A percentile compares a stretch with the other conserved stretches of the same genome.
Evolutionary conservation across 1,140 invertebrate genomes (phyloP).

Genomic region (Choristoneura fumiferana): DNA sequence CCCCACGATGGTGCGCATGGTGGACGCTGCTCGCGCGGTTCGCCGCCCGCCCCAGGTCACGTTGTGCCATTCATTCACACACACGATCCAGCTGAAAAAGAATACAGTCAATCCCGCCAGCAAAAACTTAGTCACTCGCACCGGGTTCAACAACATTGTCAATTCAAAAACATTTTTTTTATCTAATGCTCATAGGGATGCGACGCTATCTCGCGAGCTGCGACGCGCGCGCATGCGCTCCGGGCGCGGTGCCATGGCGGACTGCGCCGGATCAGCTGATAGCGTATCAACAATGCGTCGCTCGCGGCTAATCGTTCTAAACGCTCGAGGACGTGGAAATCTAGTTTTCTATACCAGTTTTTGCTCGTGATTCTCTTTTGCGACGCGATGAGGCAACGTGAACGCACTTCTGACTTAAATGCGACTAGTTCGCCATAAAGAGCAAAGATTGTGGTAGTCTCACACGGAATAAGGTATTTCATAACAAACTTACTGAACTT

Average conservation of each 20-base stretch:
- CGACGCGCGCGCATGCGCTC: slow-evolving; percentile 62
- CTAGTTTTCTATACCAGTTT: slow-evolving; percentile 66
- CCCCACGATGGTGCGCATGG: slow-evolving; percentile 68
- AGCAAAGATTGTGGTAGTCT: slow-evolving; percentile 44
- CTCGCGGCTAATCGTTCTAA: slow-evolving; percentile 67
- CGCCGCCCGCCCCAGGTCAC: slow-evolving; percentile 41
- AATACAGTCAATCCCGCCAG: slow-evolving; percentile 58
- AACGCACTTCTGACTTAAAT: slow-evolving; percentile 37
- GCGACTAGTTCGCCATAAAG: slow-evolving; percentile 50
- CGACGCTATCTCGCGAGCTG: slow-evolving; percentile 17
- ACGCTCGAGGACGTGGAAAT: slow-evolving; percentile 55
- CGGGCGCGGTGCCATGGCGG: slow-evolving; percentile 58
- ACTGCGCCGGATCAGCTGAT: slow-evolving; percentile 70
- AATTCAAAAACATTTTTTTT: not conserved
- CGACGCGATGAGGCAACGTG: slow-evolving; percentile 28
- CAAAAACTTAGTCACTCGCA: slow-evolving; percentile 58
- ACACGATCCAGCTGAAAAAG: slow-evolving; percentile 64
- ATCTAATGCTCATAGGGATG: not conserved
- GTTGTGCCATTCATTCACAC: slow-evolving; percentile 56
- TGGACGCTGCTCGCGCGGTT: slow-evolving; percentile 28
- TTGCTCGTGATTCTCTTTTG: slow-evolving; percentile 41
- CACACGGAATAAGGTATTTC: slow-evolving; percentile 62
- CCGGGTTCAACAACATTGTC: slow-evolving; percentile 35
- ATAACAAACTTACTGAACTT: slow-evolving; percentile 34
- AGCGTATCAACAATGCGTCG: slow-evolving; percentile 68